Percentiles rank a stretch among this genome's conserved stretches.
phyloP scores from a whole-genome alignment of 2,113 vertebrate species.

The Bubalus kerabau region DNA sequence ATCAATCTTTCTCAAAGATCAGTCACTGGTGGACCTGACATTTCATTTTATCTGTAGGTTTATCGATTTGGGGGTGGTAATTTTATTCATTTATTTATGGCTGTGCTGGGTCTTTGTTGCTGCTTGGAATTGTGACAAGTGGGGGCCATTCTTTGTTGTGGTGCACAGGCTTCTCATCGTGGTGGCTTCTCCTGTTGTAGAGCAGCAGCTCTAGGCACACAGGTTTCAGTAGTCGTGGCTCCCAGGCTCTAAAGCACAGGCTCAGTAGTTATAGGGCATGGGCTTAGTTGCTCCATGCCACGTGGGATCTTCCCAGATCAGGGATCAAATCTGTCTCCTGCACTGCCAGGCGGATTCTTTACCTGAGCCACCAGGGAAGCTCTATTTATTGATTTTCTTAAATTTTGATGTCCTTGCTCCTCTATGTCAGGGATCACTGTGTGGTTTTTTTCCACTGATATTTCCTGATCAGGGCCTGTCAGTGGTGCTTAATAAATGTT shows the following conservation, averaged over 20 bases:
- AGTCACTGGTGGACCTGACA: neutral
- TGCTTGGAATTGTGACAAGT: neutral
- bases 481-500: neutral
- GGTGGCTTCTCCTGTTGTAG: neutral
- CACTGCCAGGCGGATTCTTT: neutral
- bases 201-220: neutral
- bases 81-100: neutral
- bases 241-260: neutral
- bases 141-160: neutral
- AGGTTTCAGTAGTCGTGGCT: neutral
- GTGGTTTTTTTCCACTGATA: neutral
- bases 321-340: neutral
- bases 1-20: neutral
- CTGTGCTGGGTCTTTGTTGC: neutral
- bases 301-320: neutral
- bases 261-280: fast-evolving
- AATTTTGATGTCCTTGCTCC: neutral
- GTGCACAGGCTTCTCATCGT: neutral
- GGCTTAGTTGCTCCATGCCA: neutral
- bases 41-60: neutral
- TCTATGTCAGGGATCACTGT: neutral
- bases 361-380: neutral
- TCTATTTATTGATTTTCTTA: neutral
- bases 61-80: neutral
- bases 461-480: neutral